Base-by-base conservation (phyloP, 2,888 invertebrate species). In the Phalera bucephala region DNA sequence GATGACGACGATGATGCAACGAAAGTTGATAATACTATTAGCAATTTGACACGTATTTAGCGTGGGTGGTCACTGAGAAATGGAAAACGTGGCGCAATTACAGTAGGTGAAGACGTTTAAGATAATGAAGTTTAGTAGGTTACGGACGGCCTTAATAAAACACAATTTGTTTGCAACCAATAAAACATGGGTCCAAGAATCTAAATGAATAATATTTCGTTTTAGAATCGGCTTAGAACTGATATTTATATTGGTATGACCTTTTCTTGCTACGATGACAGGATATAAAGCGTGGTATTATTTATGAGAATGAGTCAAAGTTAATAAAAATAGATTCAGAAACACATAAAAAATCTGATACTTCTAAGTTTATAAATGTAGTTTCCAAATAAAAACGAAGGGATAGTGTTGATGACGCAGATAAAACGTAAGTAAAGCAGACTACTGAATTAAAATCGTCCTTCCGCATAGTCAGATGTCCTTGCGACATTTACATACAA, bases 1-100 rank as follows among this genome's bases (percentile, higher is more conserved):
- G 67, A 71, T 68, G 74, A 61, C 58, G 54, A 55, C 54, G 74
- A 75, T 86, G 83, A 86, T 81, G 86, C 79, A 86, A 88, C 58
- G 80, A 86, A 84, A 85, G 83, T 79, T 82, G 85, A 86, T 88
- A 84, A 83, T 78, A 73, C 72, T 75, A 77, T 80, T 79, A 81
- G 76, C 81, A 72, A 79, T 81, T 80, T 81, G 81, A 85, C 86
- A 87, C 85, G 86, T 84, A 71, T 70, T 72, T 66, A 71, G 74
- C 70, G 83, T 83, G 80, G 83, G 83, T 78, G 80, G 80, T 53
- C 74, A 68, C 68, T 48, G 64, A 68, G 71, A 73, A 77, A 74
- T 72, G 74, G 70, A 68, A 70, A 72, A 69, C 62, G 64, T 77
- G 73, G 68, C 68, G 73, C 72, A 78, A 79, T 64, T 76, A 68